phyloP scores from a whole-genome alignment of 2,888 invertebrate species.

The Cephus nigrinus region DNA sequence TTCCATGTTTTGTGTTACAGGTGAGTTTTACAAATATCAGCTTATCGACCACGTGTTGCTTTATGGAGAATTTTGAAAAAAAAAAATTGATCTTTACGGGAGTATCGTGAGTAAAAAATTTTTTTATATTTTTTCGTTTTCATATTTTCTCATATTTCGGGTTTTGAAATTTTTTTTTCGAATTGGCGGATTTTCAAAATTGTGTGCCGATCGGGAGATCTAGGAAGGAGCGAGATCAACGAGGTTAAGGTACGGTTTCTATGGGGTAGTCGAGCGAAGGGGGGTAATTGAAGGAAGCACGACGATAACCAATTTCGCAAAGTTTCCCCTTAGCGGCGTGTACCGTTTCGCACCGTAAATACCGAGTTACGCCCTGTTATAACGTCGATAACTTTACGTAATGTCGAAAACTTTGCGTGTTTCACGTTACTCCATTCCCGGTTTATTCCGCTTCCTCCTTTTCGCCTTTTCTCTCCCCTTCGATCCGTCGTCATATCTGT shows the following conservation, averaged over 20 bases:
- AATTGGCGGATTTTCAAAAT: no score
- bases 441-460: not conserved
- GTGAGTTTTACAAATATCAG: slow-evolving; percentile 22
- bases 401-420: not conserved
- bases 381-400: slow-evolving; percentile 6
- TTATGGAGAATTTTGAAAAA: not conserved
- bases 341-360: slow-evolving; percentile 1
- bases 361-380: slow-evolving; percentile 1
- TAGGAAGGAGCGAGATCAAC: slow-evolving; percentile 9
- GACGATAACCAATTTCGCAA: slow-evolving; percentile 19
- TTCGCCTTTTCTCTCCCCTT: no score
- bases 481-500: not conserved
- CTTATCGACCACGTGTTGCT: not conserved
- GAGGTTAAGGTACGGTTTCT: not conserved
- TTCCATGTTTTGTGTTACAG: slow-evolving; percentile 27
- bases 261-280: no score
- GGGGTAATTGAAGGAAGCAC: not conserved
- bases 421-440: not conserved
- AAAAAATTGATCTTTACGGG: not conserved
- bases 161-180: no score
- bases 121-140: no score
- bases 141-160: no score
- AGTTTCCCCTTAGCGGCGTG: not conserved
- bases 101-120: not conserved
- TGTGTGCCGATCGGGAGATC: not conserved